Base-by-base conservation (phyloP, 2,888 invertebrate genomes). In the Patella caerulea region DNA sequence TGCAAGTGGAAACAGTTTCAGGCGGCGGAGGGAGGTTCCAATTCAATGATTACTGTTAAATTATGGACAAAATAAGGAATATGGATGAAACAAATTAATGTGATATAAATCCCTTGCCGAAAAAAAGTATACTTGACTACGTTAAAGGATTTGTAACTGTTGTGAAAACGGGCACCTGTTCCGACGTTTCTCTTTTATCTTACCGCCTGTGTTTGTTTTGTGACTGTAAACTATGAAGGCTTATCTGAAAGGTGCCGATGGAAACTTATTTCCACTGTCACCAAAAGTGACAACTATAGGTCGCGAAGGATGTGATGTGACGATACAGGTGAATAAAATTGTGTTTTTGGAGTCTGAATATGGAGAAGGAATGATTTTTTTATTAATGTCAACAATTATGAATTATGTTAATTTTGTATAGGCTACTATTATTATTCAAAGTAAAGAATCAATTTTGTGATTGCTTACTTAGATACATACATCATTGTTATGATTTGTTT, bases 261-360 rank as follows among this genome's bases (percentile, higher is more conserved):
- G 88, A 29, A 82, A 84, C 24, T 81, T 88, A 19, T 90, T 89
- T 78, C 88, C 88, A 24, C 84, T 92, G 56, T 85, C 90, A 7
- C 90, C 91, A 5, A 91, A 91, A 81, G 88, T 91, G 52, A 92
- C 91, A 53, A 91, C 91, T 11, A 82, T 92, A 69, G 92, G 92
- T 59, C 84, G 90, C 75, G 91, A 92, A 82, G 89, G 90, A n/a
- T 91, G 91, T 85, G 92, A 92, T 83, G 83, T 92, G 9, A 86
- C 87, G 9, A 86, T 92, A 59, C 89, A 91, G 89, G 92, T 92
- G 86, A 81, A 80, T 72, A 19, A 24, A 29, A 17, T 24, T 71
- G 71, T 71, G 29, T 45, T 45, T 45, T 45, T 45, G 34, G 34
- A 45, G 9, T 45, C 0, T 9, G 7, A 45, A 45, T 45, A 45